A percentile compares a stretch with the other conserved stretches of the same genome.
These are phyloP conservation scores for Marmota monax DNA, from an alignment of 2,113 vertebrate species.

Conservation along the genomic window DNA sequence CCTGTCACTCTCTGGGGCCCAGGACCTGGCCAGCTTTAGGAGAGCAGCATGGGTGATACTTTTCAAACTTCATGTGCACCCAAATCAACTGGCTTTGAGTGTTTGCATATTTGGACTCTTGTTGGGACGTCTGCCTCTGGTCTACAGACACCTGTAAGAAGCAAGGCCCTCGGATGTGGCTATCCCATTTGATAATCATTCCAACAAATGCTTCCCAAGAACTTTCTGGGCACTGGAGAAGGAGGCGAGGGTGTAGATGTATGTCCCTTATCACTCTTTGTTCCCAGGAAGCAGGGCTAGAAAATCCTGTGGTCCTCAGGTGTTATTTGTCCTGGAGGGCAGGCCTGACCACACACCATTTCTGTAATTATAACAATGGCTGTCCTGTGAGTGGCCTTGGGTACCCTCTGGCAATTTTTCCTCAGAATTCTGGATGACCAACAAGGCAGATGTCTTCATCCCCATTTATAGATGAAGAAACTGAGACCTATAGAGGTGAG, in stretches of 20 bases:
- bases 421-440: not conserved
- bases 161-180: not conserved
- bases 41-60: not conserved
- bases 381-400: not conserved
- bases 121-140: not conserved
- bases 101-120: not conserved
- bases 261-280: not conserved
- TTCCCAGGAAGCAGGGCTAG: not conserved
- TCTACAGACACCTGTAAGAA: not conserved
- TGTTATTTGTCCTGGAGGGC: not conserved
- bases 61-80: not conserved
- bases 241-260: fast-evolving
- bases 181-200: not conserved
- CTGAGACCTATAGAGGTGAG: not conserved
- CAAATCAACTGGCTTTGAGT: not conserved
- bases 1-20: not conserved
- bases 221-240: not conserved
- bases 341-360: not conserved
- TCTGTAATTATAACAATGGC: fast-evolving
- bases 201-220: not conserved
- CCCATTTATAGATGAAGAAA: not conserved
- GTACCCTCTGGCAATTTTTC: not conserved
- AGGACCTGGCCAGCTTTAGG: not conserved
- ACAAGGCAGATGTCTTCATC: not conserved
- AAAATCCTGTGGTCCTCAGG: not conserved